phyloP scores from a whole-genome alignment of 1,140 invertebrate genomes.

The Saccostrea echinata region DNA sequence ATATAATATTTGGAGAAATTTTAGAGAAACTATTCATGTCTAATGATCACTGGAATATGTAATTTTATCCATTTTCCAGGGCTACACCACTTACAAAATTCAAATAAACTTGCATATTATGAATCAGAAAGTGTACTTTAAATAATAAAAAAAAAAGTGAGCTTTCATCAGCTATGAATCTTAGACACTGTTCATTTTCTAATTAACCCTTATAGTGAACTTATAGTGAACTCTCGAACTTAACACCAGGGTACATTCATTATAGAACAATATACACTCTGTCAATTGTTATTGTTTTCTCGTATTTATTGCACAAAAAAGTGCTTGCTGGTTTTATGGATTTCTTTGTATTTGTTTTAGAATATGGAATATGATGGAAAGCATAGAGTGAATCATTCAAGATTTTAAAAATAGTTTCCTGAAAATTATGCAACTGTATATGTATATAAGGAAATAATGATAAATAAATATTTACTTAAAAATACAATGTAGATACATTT shows the following conservation, averaged over 20 bases:
- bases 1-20: too few relatives aligned
- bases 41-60: too few relatives aligned
- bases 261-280: neutral
- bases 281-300: neutral
- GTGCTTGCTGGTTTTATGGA: neutral
- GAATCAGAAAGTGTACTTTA: too few relatives aligned
- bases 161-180: too few relatives aligned
- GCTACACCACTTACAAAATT: too few relatives aligned
- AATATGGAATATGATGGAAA: neutral
- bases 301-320: neutral
- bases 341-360: neutral
- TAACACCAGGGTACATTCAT: neutral
- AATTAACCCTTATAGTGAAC: too few relatives aligned
- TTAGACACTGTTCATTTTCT: too few relatives aligned
- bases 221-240: too few relatives aligned
- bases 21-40: too few relatives aligned
- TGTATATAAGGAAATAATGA: neutral
- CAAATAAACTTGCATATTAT: too few relatives aligned
- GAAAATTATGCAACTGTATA: neutral
- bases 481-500: neutral
- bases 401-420: neutral
- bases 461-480: neutral
- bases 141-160: too few relatives aligned
- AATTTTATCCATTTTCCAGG: too few relatives aligned
- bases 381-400: neutral